A percentile compares a stretch with the other conserved stretches of the same genome.
Evolutionary conservation across 1,140 invertebrate species (phyloP).

Genomic region (Neelides sp.): DNA sequence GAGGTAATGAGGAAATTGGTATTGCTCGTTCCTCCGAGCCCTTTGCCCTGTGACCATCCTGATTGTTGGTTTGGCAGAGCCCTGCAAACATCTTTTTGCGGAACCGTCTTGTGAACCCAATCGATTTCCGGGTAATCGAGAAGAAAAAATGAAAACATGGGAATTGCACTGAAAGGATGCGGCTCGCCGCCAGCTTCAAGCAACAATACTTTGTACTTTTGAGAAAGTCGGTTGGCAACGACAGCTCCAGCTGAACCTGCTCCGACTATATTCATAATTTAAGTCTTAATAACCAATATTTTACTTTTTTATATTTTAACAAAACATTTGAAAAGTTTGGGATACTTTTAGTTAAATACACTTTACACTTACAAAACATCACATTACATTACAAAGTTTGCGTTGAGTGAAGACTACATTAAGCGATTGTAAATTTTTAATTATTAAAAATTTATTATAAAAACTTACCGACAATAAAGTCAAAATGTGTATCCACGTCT

Average conservation of each 20-base stretch:
- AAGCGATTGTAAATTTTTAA: too few relatives aligned
- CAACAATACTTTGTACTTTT: constrained; percentile 17
- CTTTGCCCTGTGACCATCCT: constrained; percentile 16
- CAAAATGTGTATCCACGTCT: not conserved
- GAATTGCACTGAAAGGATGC: constrained; percentile 15
- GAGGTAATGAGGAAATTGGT: constrained; percentile 10
- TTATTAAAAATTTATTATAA: too few relatives aligned
- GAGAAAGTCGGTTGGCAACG: constrained; percentile 18
- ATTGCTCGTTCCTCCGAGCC: constrained; percentile 2
- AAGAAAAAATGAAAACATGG: constrained; percentile 10
- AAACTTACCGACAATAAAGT: constrained; percentile 20
- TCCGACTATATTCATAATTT: constrained; percentile 10
- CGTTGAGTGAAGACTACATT: too few relatives aligned
- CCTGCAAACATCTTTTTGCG: constrained; percentile 14
- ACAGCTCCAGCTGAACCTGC: constrained; percentile 17
- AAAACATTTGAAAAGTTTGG: not conserved
- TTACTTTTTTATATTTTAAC: not conserved
- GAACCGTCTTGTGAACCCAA: constrained; percentile 23
- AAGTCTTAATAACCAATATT: not conserved
- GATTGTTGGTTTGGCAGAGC: constrained; percentile 11
- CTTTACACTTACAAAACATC: too few relatives aligned
- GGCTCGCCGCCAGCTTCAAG: constrained; percentile 27
- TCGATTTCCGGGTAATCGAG: constrained; percentile 19
- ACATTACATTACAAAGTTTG: too few relatives aligned
- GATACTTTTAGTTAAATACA: too few relatives aligned